Conservation (phyloP, 2,113 vertebrate species). For the Pristiophorus japonicus region DNA sequence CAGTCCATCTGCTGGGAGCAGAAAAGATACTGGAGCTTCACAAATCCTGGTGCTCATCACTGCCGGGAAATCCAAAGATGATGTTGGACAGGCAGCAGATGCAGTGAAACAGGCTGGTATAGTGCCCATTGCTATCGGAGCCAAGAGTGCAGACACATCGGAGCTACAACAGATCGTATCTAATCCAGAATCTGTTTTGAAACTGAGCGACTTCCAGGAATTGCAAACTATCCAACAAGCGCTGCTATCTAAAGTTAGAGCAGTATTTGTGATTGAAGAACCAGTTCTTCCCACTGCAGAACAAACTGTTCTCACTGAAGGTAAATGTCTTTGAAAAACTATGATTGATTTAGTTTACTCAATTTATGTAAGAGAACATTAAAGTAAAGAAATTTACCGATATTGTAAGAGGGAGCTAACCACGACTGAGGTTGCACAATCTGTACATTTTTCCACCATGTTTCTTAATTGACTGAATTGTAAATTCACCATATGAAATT, state of each 20-base stretch:
- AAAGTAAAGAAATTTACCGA: neutral
- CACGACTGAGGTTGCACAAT: neutral
- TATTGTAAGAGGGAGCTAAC: neutral
- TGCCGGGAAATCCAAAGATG: constrained; percentile 65
- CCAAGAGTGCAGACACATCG: constrained; percentile 61
- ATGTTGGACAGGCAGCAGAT: constrained; percentile 52
- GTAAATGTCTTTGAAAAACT: neutral
- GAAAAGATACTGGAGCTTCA: constrained; percentile 64
- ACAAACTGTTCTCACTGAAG: too few species aligned
- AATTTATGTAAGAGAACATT: neutral
- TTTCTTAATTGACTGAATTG: neutral
- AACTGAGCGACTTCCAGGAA: constrained; percentile 48
- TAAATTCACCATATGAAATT: neutral
- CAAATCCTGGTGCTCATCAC: constrained; percentile 81
- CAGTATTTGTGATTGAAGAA: neutral
- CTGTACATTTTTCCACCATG: neutral
- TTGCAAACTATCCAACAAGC: neutral
- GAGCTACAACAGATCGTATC: constrained; percentile 74
- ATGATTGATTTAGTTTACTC: neutral
- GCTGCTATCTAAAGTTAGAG: neutral
- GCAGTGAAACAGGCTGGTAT: constrained; percentile 65
- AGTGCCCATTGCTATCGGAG: constrained; percentile 80
- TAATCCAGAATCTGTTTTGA: constrained; percentile 75
- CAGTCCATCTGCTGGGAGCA: constrained; percentile 69
- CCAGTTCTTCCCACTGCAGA: neutral